Conservation (phyloP, 2,888 invertebrate genomes). For the Saturnia pavonia region DNA sequence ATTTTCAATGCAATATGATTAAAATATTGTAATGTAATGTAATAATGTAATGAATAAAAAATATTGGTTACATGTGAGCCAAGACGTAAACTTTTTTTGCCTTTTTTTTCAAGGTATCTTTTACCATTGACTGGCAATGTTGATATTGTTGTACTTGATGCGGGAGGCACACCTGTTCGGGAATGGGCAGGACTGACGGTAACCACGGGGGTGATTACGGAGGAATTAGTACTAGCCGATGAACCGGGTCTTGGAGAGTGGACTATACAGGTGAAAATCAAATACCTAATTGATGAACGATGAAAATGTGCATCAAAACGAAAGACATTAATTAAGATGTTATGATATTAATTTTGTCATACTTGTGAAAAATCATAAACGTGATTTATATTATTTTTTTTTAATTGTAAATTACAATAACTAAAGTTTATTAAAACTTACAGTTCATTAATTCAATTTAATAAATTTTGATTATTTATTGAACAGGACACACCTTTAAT, state of each 20-base stretch:
- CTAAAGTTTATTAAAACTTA: too few relatives aligned
- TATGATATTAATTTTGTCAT: background rate
- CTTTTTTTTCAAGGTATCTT: slow-evolving; percentile 66
- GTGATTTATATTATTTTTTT: too few relatives aligned
- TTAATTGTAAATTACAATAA: too few relatives aligned
- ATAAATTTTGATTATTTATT: background rate
- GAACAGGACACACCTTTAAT: background rate
- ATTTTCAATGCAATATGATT: background rate
- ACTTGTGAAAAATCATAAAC: background rate
- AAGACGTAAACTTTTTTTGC: too few relatives aligned
- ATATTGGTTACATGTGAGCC: too few relatives aligned
- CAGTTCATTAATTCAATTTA: too few relatives aligned
- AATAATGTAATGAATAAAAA: too few relatives aligned
- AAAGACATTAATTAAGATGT: background rate
- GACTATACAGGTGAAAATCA: slow-evolving; percentile 85
- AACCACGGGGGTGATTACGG: slow-evolving; percentile 88
- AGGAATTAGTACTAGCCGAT: slow-evolving; percentile 88
- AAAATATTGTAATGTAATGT: too few relatives aligned
- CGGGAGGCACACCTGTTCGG: slow-evolving; percentile 88
- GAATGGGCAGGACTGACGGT: slow-evolving; percentile 87
- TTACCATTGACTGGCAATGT: slow-evolving; percentile 63
- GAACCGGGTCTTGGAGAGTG: slow-evolving; percentile 94
- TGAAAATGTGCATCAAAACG: background rate
- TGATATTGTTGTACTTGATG: slow-evolving; percentile 67
- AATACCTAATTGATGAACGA: background rate